Conservation (phyloP, 1,140 invertebrate species). For the Archivesica marissinica region DNA sequence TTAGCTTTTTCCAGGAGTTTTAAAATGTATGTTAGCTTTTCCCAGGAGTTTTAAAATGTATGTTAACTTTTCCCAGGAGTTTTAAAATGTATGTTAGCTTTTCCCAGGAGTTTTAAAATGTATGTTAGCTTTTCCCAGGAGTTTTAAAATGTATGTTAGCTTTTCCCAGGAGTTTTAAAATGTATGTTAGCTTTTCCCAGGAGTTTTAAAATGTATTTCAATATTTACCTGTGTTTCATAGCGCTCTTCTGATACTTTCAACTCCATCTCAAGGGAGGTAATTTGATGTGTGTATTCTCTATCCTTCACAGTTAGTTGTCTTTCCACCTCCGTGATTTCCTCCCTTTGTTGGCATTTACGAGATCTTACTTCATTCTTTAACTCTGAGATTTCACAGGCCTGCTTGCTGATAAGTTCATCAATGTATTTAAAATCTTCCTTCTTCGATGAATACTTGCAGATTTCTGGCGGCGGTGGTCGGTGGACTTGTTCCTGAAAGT, state of each 20-base stretch:
- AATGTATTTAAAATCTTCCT: conserved; percentile 73
- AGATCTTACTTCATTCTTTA: conserved; percentile 70
- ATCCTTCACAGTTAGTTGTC: conserved; percentile 65
- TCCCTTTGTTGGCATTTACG: conserved; percentile 68
- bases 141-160: too few species aligned
- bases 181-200: too few species aligned
- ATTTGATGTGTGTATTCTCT: conserved; percentile 61
- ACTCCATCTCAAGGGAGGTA: conserved; percentile 66
- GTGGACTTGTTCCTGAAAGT: conserved; percentile 7
- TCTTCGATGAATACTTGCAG: conserved; percentile 44
- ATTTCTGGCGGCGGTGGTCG: neutral
- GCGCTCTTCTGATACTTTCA: conserved; percentile 68
- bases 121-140: too few species aligned
- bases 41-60: too few species aligned
- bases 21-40: too few species aligned
- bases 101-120: too few species aligned
- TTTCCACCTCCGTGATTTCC: conserved; percentile 68
- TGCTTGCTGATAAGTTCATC: conserved; percentile 79
- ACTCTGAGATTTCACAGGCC: conserved; percentile 73
- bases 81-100: too few species aligned
- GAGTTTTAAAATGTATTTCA: too few species aligned
- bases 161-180: too few species aligned
- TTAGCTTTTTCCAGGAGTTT: too few species aligned
- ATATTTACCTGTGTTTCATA: conserved; percentile 71
- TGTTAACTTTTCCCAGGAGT: too few species aligned